Conservation (phyloP, 2,113 vertebrate genomes). For the Campylomormyrus tamandua region DNA sequence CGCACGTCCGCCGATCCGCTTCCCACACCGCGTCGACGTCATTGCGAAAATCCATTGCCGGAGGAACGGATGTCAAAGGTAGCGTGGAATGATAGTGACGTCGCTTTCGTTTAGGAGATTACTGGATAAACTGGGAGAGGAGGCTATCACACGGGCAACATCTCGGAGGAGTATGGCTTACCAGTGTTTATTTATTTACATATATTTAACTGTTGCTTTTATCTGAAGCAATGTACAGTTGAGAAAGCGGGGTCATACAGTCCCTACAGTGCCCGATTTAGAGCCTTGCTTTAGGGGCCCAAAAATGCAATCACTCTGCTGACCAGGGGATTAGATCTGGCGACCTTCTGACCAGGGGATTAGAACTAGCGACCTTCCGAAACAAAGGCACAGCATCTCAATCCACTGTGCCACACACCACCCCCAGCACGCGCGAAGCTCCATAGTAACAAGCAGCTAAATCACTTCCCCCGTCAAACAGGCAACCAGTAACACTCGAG, state of each 20-base stretch:
- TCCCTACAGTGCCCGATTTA: background rate
- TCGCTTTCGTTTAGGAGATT: background rate
- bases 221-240: background rate
- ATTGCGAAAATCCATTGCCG: background rate
- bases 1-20: background rate
- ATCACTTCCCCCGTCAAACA: background rate
- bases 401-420: background rate
- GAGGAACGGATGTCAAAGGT: background rate
- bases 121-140: background rate
- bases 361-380: background rate
- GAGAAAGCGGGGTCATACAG: background rate
- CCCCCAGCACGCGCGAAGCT: background rate
- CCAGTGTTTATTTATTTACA: background rate
- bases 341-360: background rate
- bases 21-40: background rate
- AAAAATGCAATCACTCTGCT: background rate
- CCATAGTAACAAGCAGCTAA: background rate
- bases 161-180: background rate
- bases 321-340: background rate
- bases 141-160: background rate
- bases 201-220: background rate
- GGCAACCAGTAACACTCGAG: background rate
- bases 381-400: background rate
- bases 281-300: background rate
- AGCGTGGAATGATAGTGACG: background rate